Percentiles rank a stretch among this genome's conserved stretches.
These are phyloP conservation scores for Sminthurinus aureus DNA, from an alignment of 2,888 invertebrate species.

Conservation along the genomic window DNA sequence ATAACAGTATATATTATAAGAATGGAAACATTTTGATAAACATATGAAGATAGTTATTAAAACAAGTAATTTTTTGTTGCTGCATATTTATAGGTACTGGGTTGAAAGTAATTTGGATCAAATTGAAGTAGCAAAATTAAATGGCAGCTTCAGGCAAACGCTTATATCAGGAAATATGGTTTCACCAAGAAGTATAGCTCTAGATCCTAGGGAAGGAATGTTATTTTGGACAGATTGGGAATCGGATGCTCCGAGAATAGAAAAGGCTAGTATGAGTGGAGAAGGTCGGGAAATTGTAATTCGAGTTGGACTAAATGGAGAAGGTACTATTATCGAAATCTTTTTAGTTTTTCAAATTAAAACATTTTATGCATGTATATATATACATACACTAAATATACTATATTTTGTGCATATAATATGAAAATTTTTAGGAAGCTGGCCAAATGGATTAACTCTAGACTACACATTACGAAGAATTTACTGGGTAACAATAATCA, in stretches of 20 bases:
- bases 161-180: constrained; percentile 83
- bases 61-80: too few relatives aligned
- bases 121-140: constrained; percentile 79
- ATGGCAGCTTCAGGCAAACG: constrained; percentile 79
- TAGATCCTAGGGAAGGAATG: constrained; percentile 78
- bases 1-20: too few relatives aligned
- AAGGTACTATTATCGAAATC: constrained; percentile 55
- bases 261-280: constrained; percentile 82
- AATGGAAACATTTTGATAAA: too few relatives aligned
- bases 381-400: not conserved
- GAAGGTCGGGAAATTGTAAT: constrained; percentile 71
- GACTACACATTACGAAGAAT: constrained; percentile 77
- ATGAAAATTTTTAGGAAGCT: constrained; percentile 74
- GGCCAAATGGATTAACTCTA: constrained; percentile 85
- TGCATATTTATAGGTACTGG: too few relatives aligned
- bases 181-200: constrained; percentile 81
- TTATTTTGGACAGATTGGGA: constrained; percentile 93
- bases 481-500: too few relatives aligned
- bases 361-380: constrained; percentile 9
- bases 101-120: constrained; percentile 84
- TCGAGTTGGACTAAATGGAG: constrained; percentile 67
- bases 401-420: constrained; percentile 13
- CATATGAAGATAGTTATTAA: too few relatives aligned
- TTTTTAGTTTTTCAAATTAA: not conserved
- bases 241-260: constrained; percentile 78